These are phyloP conservation scores for Plecotus auritus DNA, from an alignment of 2,113 vertebrate genomes.

Conservation along the genomic window DNA sequence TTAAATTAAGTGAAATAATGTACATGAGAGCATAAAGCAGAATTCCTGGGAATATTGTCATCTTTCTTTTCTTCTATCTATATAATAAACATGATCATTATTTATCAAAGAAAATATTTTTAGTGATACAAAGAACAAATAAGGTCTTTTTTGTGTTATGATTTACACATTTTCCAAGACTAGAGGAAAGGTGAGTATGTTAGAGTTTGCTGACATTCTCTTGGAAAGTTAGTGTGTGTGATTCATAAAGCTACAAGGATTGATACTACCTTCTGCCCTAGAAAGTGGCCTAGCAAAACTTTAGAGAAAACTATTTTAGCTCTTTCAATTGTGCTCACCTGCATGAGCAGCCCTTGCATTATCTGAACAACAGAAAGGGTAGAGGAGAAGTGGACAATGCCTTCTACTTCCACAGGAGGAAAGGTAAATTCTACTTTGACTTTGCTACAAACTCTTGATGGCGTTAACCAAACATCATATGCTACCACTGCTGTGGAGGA, in stretches of 20 bases:
- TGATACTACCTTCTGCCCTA: background rate
- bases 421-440: background rate
- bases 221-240: background rate
- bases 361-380: background rate
- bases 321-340: background rate
- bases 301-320: background rate
- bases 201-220: background rate
- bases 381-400: background rate
- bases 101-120: background rate
- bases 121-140: background rate
- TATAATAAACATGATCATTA: background rate
- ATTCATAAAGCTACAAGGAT: background rate
- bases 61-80: background rate
- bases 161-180: background rate
- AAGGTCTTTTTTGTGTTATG: background rate
- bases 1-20: conserved; percentile 21
- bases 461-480: background rate
- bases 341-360: background rate
- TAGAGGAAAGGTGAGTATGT: background rate
- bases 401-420: background rate
- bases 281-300: background rate
- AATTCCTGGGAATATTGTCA: background rate
- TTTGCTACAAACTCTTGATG: background rate
- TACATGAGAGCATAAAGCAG: background rate
- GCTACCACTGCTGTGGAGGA: background rate